Evolutionary conservation across 1,140 invertebrate genomes (phyloP), one percentile per base, ranked within the genome.

Genomic region (Cepaea nemoralis): DNA sequence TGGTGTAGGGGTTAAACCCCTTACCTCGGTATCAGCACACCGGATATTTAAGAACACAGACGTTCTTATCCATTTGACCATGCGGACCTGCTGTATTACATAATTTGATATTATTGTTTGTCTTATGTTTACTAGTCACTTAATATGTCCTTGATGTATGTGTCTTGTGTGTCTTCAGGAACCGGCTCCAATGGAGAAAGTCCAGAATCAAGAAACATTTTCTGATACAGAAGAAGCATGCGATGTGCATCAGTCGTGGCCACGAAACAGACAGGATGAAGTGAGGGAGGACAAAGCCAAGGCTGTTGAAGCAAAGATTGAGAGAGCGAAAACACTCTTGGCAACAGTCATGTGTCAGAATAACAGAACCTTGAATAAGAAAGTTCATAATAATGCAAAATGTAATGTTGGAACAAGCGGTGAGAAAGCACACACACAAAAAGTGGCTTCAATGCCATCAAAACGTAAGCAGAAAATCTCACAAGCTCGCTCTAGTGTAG

Each of bases 221-320:
- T 82, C 63, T 16, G 59, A 80, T 31, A 78, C 42, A n/a, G 82
- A 84, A 69, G 82, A 82, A 33, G 85, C 86, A 16, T 71, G 37
- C 12, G 86, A 87, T 77, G 81, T 77, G 16, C 74, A 83, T n/a
- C 66, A 80, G 33, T 85, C 87, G 22, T 88, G 87, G 87, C 87
- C 87, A 27, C 63, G 81, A 35, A 87, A 84, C 40, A 81, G 83
- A 76, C 80, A 85, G 50, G 70, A 63, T 1, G 24, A 83, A 42
- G 48, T 77, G 48, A 82, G 63, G 27, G 31, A 76, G 27, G 63
- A 69, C 22, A 78, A 42, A 63, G 22, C 71, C 16, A 77, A 82
- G 33, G 59, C 77, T n/a, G 24, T 66, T 6, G 39, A 85, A 27
- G 73, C 71, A 40, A 78, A 77, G 55, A 59, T 77, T 8, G 82